Evolutionary conservation across 2,888 invertebrate species (phyloP).

Genomic region (Nemapogon koenigi): DNA sequence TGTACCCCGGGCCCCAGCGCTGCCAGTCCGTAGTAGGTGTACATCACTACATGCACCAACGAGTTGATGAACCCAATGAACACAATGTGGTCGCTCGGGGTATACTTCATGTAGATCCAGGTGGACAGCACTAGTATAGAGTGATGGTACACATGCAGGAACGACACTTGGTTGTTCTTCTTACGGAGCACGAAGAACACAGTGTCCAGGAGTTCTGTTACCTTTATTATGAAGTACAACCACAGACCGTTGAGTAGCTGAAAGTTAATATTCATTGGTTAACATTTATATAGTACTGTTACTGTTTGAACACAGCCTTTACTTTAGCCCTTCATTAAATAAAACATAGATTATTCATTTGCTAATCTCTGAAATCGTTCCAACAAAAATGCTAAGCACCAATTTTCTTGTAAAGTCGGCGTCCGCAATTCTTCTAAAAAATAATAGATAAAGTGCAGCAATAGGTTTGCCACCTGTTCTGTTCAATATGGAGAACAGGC

Average conservation of each 20-base stretch:
- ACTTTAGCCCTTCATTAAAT: too few species aligned
- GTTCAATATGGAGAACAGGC: too few species aligned
- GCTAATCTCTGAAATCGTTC: too few species aligned
- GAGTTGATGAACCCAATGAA: slow-evolving; percentile 74
- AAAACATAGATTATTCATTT: too few species aligned
- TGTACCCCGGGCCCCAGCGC: slow-evolving; percentile 72
- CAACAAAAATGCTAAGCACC: too few species aligned
- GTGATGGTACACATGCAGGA: slow-evolving; percentile 89
- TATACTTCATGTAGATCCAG: slow-evolving; percentile 74
- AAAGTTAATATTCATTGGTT: slow-evolving; percentile 18
- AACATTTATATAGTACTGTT: too few species aligned
- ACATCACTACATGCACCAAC: slow-evolving; percentile 79
- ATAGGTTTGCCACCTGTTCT: too few species aligned
- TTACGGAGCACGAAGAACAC: slow-evolving; percentile 89
- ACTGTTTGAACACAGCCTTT: too few species aligned
- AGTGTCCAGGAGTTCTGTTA: slow-evolving; percentile 76
- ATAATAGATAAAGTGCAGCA: too few species aligned
- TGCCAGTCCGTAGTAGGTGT: slow-evolving; percentile 75
- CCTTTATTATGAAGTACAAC: slow-evolving; percentile 75
- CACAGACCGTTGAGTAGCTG: slow-evolving; percentile 37
- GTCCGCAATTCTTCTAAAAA: too few species aligned
- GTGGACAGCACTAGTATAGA: slow-evolving; percentile 70
- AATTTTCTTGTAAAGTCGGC: too few species aligned
- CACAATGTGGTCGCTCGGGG: slow-evolving; percentile 72
- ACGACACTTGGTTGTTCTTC: slow-evolving; percentile 74